Evolutionary conservation across 1,140 invertebrate species (phyloP), one percentile per base, ranked within the genome.

Genomic region (Hormaphis cornu): DNA sequence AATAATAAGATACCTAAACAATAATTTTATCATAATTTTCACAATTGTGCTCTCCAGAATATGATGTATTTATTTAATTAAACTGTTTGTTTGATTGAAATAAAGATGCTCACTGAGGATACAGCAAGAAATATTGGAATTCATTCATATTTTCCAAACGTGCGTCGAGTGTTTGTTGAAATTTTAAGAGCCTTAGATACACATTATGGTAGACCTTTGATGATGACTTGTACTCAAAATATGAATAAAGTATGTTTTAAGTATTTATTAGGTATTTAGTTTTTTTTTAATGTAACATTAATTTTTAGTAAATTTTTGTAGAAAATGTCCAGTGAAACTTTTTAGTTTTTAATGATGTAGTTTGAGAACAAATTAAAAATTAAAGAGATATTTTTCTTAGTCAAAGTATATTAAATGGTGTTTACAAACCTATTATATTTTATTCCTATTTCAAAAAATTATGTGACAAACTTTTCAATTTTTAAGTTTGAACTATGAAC

Each of bases 151-250:
- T 98, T 98, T 78, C 89, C 93, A 0, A 91, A 95, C 73, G 95
- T 99, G 12, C 81, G 95, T 44, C 86, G 96, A 72, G 93, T 97
- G 1, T 93, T 99, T 79, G 94, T 96, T 30, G 93, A 97, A 74
- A 99, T 99, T 71, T 77, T 99, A 22, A 81, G 94, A 63, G 93
- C 95, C 2, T 79, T 99, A n/a, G 97, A 99, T 78, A 85, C 89
- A 1, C 93, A 98, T 76, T 97, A 97, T 75, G 97, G 97, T 0
- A 82, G 93, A 42, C 93, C 95, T 1, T 79, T 98, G 20, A 92
- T 98, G 86, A 87, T 97, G 85, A 98, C 95, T 0, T 94, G 92
- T 73, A 89, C 90, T 0, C 93, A 97, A 76, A 97, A 97, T 80
- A 87, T 94, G 24, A 96, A 95, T 71, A 97, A 98, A 77, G 79